Evolutionary conservation across 2,888 invertebrate species (phyloP).

Genomic region (Eustalomyia histrio): DNA sequence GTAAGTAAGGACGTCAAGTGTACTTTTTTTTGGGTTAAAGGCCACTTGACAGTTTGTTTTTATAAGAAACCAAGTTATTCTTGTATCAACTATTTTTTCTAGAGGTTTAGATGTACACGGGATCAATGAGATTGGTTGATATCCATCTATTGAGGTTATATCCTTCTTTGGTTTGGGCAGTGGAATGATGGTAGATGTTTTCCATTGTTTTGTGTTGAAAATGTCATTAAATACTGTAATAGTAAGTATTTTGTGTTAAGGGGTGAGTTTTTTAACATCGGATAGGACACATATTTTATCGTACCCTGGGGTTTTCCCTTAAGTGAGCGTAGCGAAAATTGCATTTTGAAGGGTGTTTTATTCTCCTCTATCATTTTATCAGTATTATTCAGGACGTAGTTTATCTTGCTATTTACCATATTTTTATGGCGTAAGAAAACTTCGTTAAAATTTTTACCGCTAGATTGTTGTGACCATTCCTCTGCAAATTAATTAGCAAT

Average conservation of each 20-base stretch:
- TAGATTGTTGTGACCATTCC: conserved; percentile 4
- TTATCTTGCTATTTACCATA: no score
- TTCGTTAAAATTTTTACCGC: neutral
- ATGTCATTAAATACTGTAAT: conserved; percentile 39
- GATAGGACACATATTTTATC: conserved; percentile 56
- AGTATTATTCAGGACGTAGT: no score
- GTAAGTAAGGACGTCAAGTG: no score
- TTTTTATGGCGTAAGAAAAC: no score
- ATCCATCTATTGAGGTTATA: neutral
- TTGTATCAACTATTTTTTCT: conserved; percentile 27
- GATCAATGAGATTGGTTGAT: conserved; percentile 46
- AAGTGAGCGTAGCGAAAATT: conserved; percentile 6
- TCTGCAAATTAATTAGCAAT: neutral
- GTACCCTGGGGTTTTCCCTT: conserved; percentile 43
- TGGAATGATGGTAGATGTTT: conserved; percentile 37
- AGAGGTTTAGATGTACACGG: conserved; percentile 34
- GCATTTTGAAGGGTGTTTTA: conserved; percentile 4
- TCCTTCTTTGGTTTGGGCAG: conserved; percentile 36
- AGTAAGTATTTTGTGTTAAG: neutral
- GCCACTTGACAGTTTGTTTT: no score
- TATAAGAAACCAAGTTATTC: no score
- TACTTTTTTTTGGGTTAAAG: no score
- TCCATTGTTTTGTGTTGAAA: conserved; percentile 39
- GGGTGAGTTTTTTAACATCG: conserved; percentile 37
- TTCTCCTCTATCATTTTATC: no score